phyloP scores from a whole-genome alignment of 1,140 invertebrate species.

The Ctenoplectra terminalis region DNA sequence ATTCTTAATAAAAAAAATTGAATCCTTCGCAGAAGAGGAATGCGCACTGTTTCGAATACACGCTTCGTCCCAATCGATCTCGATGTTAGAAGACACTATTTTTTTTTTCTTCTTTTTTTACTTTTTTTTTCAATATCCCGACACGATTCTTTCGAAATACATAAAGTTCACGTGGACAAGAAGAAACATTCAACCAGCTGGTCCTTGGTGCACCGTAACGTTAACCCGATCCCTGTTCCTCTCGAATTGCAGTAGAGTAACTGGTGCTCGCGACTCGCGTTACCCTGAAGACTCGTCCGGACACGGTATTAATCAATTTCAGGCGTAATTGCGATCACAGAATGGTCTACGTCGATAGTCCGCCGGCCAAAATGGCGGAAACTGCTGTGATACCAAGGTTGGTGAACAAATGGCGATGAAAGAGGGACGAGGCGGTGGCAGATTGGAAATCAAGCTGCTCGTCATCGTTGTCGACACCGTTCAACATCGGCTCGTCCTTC shows the following conservation, averaged over 20 bases:
- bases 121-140: neutral
- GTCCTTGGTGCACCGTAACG: neutral
- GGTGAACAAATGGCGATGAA: constrained; percentile 59
- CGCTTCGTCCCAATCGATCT: neutral
- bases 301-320: constrained; percentile 17
- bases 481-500: constrained; percentile 74
- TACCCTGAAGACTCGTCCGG: neutral
- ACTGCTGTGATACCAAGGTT: constrained; percentile 63
- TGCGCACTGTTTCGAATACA: neutral
- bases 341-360: constrained; percentile 66
- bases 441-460: constrained; percentile 77
- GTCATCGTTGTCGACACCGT: constrained; percentile 72
- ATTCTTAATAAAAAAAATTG: neutral
- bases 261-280: neutral
- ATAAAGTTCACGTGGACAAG: neutral
- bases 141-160: no score
- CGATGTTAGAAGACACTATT: neutral
- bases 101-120: no score
- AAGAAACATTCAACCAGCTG: constrained; percentile 8
- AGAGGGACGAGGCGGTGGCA: constrained; percentile 73
- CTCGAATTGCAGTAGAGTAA: neutral
- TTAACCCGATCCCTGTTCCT: constrained; percentile 22
- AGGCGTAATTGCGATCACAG: neutral
- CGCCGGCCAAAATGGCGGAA: constrained; percentile 65
- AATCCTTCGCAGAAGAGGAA: neutral